Conservation (phyloP, 92 coral and sea anemone genomes). For the Zoanthus sociatus region DNA sequence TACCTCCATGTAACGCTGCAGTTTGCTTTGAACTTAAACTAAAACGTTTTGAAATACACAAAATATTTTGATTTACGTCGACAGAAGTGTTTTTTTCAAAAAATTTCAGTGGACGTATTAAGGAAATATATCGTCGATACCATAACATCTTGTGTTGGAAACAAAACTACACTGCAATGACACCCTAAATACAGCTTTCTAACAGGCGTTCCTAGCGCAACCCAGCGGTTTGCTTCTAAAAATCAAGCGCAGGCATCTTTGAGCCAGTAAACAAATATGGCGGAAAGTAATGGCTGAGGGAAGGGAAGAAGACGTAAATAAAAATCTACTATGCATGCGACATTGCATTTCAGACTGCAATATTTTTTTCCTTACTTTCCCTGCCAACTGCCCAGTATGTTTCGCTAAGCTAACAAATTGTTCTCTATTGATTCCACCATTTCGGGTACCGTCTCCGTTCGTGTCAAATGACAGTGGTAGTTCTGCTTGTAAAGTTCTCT, state of each 20-base stretch:
- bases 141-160: background rate
- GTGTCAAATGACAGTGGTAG: background rate
- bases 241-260: background rate
- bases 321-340: conserved; percentile 46
- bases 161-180: background rate
- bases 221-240: conserved; percentile 32
- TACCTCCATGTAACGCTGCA: background rate
- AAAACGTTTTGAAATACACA: background rate
- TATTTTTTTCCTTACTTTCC: conserved; percentile 55
- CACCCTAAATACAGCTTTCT: background rate
- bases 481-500: conserved; percentile 49
- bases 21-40: background rate
- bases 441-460: conserved; percentile 62
- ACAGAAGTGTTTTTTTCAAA: background rate
- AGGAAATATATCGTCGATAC: background rate
- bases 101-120: background rate
- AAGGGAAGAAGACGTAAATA: background rate
- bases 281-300: conserved; percentile 28
- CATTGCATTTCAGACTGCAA: conserved; percentile 57
- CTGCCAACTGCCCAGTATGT: conserved; percentile 59
- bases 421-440: conserved; percentile 55
- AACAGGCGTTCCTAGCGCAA: conserved; percentile 33
- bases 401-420: conserved; percentile 31
- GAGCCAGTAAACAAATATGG: conserved; percentile 53
- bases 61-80: background rate